A percentile compares a stretch with the other conserved stretches of the same genome.
These are phyloP conservation scores for Apteryx mantelli DNA, from an alignment of 2,113 vertebrate species.

Conservation along the genomic window DNA sequence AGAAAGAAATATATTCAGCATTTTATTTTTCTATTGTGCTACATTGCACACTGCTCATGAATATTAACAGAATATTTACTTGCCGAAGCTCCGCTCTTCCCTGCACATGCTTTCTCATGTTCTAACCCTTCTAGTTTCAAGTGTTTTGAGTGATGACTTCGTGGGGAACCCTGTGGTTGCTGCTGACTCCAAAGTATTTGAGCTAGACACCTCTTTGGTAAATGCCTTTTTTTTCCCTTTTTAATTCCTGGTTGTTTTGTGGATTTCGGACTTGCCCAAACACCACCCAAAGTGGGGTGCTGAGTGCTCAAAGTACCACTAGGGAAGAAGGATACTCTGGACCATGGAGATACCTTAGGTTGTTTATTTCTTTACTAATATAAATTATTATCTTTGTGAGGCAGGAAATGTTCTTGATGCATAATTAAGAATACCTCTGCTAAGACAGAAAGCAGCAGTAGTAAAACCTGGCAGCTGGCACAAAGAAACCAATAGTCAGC, in stretches of 20 bases:
- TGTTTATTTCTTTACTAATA: background rate
- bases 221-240: background rate
- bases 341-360: background rate
- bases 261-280: background rate
- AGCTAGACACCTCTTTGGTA: background rate
- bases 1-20: background rate
- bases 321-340: background rate
- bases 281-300: background rate
- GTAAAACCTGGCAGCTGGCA: conserved; percentile 39
- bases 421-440: background rate
- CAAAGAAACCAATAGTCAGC: conserved; percentile 20
- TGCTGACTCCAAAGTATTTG: background rate
- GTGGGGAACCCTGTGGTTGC: background rate
- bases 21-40: background rate
- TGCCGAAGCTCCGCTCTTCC: background rate
- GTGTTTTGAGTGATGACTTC: background rate
- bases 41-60: background rate
- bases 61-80: background rate
- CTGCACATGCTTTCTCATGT: background rate
- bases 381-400: background rate
- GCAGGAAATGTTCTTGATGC: conserved; percentile 22
- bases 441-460: background rate
- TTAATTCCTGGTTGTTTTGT: background rate
- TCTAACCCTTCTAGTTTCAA: background rate
- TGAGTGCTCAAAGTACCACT: background rate